These are phyloP conservation scores for Elachura formosa DNA, from an alignment of 2,113 vertebrate genomes.

Conservation along the genomic window DNA sequence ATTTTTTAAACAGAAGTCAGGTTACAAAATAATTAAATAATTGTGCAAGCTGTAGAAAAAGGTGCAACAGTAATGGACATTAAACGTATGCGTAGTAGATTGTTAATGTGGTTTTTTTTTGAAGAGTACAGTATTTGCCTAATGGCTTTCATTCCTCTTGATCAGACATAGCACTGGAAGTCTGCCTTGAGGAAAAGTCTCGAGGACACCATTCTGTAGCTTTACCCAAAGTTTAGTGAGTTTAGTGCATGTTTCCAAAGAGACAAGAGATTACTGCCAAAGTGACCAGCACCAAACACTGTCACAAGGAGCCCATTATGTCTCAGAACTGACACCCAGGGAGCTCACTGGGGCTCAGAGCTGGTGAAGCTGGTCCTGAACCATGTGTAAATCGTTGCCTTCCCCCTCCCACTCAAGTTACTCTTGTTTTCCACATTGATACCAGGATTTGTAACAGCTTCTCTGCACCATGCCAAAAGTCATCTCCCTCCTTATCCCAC, in stretches of 20 bases:
- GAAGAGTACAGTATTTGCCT: neutral
- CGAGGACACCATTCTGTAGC: neutral
- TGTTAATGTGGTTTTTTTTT: neutral
- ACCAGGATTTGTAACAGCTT: neutral
- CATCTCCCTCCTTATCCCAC: neutral
- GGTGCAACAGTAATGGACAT: neutral
- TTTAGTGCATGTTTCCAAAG: neutral
- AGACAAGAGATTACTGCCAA: neutral
- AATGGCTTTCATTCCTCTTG: neutral
- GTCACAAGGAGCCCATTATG: neutral
- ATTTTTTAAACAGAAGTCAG: neutral
- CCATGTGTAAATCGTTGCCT: neutral
- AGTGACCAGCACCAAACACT: neutral
- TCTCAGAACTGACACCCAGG: neutral
- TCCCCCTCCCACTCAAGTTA: neutral
- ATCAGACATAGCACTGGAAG: neutral
- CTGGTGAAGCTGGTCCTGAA: neutral
- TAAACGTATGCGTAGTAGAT: neutral
- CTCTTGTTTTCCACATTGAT: neutral
- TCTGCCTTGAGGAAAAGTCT: neutral
- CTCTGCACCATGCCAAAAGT: neutral
- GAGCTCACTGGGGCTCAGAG: neutral
- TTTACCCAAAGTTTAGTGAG: neutral
- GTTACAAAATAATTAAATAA: conserved; percentile 14
- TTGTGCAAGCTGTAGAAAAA: neutral